Evolutionary conservation across 2,888 invertebrate species (phyloP).

Genomic region (Erebia ligea): DNA sequence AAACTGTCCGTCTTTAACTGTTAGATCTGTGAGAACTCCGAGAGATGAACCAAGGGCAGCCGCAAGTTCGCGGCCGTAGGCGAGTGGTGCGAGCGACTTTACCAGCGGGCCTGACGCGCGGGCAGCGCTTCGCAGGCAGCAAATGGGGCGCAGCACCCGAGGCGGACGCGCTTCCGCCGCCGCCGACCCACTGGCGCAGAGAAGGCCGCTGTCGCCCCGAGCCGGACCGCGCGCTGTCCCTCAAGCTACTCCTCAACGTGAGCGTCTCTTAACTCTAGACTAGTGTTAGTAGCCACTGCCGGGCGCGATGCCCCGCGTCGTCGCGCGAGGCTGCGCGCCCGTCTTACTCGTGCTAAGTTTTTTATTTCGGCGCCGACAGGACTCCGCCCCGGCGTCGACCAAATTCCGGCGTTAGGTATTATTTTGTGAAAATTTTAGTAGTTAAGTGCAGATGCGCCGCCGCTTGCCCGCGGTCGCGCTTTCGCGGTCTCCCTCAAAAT

Average conservation of each 20-base stretch:
- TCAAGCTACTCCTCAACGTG: slow-evolving; percentile 86
- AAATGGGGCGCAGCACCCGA: slow-evolving; percentile 93
- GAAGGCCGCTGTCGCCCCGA: slow-evolving; percentile 76
- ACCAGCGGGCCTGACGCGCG: slow-evolving; percentile 54
- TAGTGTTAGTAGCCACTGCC: slow-evolving; percentile 63
- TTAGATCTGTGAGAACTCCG: slow-evolving; percentile 43
- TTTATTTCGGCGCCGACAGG: slow-evolving; percentile 67
- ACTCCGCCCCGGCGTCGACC: slow-evolving; percentile 61
- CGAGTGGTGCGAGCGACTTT: slow-evolving; percentile 55
- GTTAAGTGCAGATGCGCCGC: slow-evolving; percentile 65
- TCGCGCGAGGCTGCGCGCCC: slow-evolving; percentile 53
- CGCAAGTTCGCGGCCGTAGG: slow-evolving; percentile 58
- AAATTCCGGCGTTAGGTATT: slow-evolving; percentile 82
- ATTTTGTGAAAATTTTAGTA: slow-evolving; percentile 83
- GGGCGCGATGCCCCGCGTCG: slow-evolving; percentile 55
- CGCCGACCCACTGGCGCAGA: slow-evolving; percentile 90
- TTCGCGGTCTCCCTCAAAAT: slow-evolving; percentile 55
- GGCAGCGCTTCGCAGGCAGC: slow-evolving; percentile 86
- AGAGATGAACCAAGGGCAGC: slow-evolving; percentile 60
- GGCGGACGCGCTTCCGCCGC: slow-evolving; percentile 90
- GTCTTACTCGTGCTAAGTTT: slow-evolving; percentile 74
- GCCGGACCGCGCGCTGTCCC: slow-evolving; percentile 83
- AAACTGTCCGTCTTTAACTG: slow-evolving; percentile 53
- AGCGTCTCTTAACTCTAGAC: slow-evolving; percentile 58
- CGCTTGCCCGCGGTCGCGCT: slow-evolving; percentile 49